Conservation (phyloP, 2,888 invertebrate species). For the Drosophila aldrichi region DNA sequence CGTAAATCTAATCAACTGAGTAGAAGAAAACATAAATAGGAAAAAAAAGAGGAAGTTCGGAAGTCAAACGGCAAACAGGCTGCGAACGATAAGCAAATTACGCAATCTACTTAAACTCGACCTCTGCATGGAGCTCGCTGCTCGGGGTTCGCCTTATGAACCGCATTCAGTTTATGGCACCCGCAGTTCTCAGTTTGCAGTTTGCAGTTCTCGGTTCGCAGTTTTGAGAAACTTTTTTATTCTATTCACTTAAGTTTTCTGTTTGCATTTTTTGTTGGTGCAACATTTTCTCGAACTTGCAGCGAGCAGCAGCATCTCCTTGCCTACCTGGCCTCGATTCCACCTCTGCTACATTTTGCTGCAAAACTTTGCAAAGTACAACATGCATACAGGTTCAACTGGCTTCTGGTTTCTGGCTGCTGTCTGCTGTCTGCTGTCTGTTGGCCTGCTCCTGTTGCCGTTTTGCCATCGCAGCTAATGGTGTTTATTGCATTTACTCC, state of each 20-base stretch:
- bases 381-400: slow-evolving; percentile 43
- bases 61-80: slow-evolving; percentile 42
- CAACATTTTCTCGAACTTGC: slow-evolving; percentile 44
- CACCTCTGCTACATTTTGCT: slow-evolving; percentile 36
- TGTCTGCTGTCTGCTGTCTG: no score
- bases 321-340: slow-evolving; percentile 56
- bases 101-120: slow-evolving; percentile 50
- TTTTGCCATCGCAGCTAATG: slow-evolving; percentile 67
- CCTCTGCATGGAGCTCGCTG: slow-evolving; percentile 16
- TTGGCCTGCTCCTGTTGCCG: slow-evolving; percentile 7
- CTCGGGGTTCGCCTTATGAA: slow-evolving; percentile 33
- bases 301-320: slow-evolving; percentile 30
- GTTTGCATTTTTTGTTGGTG: slow-evolving; percentile 74
- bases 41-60: slow-evolving; percentile 11
- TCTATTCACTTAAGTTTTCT: slow-evolving; percentile 77
- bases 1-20: slow-evolving; percentile 36
- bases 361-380: slow-evolving; percentile 63
- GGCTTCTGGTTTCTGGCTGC: slow-evolving; percentile 1
- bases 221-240: slow-evolving; percentile 69
- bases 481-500: slow-evolving; percentile 79
- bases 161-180: slow-evolving; percentile 62
- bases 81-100: slow-evolving; percentile 56
- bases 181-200: slow-evolving; percentile 58
- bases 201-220: slow-evolving; percentile 57
- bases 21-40: slow-evolving; percentile 9